Percentiles rank a stretch among this genome's conserved stretches.
Evolutionary conservation across 2,113 vertebrate genomes (phyloP).

Genomic region (Myocastor coypus): DNA sequence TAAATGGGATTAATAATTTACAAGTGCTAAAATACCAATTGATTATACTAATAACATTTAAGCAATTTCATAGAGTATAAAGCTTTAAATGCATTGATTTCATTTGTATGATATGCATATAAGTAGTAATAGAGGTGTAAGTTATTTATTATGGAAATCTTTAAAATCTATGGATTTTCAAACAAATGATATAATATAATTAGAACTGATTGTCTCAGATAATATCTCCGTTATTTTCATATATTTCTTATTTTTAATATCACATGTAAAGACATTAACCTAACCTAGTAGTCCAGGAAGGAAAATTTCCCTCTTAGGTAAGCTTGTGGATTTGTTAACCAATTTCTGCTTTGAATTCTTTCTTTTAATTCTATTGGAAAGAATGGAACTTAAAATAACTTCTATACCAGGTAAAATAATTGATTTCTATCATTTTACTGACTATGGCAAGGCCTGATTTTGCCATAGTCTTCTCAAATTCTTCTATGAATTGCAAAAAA

Average conservation of each 20-base stretch:
- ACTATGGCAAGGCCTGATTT: background rate
- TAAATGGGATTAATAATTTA: background rate
- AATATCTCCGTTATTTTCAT: background rate
- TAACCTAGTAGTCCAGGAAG: background rate
- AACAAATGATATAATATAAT: background rate
- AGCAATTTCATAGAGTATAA: slow-evolving; percentile 28
- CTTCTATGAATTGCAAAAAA: slow-evolving; percentile 49
- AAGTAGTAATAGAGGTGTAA: background rate
- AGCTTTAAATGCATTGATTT: slow-evolving; percentile 27
- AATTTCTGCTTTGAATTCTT: slow-evolving; percentile 36
- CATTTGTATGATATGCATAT: slow-evolving; percentile 2
- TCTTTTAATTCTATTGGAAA: slow-evolving; percentile 34
- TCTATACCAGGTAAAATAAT: slow-evolving; percentile 20
- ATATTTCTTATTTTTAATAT: slow-evolving; percentile 3
- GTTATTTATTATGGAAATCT: background rate
- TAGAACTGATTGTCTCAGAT: background rate
- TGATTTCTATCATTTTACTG: slow-evolving; percentile 23
- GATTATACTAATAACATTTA: background rate
- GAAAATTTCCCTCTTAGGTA: slow-evolving; percentile 9
- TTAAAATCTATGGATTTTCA: slow-evolving; percentile 2
- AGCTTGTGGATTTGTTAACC: slow-evolving; percentile 12
- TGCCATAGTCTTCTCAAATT: slow-evolving; percentile 42
- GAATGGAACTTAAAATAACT: slow-evolving; percentile 40
- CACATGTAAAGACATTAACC: background rate
- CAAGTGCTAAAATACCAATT: background rate